Evolutionary conservation across 2,888 invertebrate genomes (phyloP), one percentile per base, ranked within the genome.

Genomic region (Gymnosoma rotundatum): DNA sequence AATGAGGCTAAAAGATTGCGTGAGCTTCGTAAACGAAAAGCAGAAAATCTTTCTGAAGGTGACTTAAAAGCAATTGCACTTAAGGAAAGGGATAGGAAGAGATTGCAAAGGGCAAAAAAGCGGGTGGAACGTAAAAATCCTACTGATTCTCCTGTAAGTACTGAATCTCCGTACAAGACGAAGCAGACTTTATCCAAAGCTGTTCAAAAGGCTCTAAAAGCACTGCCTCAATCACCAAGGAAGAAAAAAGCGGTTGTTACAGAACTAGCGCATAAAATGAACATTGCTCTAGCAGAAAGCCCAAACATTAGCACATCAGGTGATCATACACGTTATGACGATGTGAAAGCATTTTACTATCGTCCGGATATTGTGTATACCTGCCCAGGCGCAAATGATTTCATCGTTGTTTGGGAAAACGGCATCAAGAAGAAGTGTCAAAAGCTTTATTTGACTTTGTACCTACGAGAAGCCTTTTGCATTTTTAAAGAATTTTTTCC

Each of bases 401-500:
- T 63, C 56, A 25, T 72, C 14, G 54, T 72, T 42, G 69, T 69
- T 69, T 78, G 78, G 70, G 70, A 78, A 78, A 60, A 78, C 25
- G 78, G 70, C 5, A 70, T 72, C 18, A 70, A 70, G 38, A 45
- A 70, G 10, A 78, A 45, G 20, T 36, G 21, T 25, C 78, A 78
- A 56, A 70, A 79, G 50, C 72, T 73, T 73, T 79, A 72, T 72
- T 72, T 64, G 48, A 66, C 64, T 10, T 20, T 58, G 52, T 56
- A 48, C 21, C 25, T 73, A 32, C 42, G 72, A 48, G 78, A 78
- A 76, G 63, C 38, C 8, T 63, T 63, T 45, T 45, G 63, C 18
- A 63, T 63, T 63, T 63, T 63, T 63, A 21, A 63, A 32, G 58
- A 58, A 14, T 32, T 32, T 32, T 32, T 32, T 32, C 58, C 25